These are phyloP conservation scores for Strigamia crassipes DNA, from an alignment of 2,888 invertebrate genomes.

Conservation along the genomic window DNA sequence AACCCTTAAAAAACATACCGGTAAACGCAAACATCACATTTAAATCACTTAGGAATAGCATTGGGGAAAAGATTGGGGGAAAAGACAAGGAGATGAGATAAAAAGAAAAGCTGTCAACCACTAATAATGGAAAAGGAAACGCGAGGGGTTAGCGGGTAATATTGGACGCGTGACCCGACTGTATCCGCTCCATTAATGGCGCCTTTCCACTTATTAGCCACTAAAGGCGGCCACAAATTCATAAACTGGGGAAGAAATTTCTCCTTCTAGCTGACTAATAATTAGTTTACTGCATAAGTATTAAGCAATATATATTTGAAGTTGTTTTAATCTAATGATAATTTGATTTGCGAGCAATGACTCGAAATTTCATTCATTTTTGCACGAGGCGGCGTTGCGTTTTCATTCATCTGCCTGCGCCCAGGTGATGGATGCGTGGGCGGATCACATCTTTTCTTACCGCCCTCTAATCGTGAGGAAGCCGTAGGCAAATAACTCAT, in stretches of 20 bases:
- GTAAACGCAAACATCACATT: neutral
- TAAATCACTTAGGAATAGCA: neutral
- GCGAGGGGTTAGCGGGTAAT: constrained; percentile 16
- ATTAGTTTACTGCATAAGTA: neutral
- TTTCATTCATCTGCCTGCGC: constrained; percentile 16
- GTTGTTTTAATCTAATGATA: constrained; percentile 10
- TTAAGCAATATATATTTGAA: neutral
- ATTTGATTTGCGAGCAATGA: constrained; percentile 21
- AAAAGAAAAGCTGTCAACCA: constrained; percentile 2
- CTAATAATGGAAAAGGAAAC: constrained; percentile 11
- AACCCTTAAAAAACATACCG: neutral
- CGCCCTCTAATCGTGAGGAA: constrained; percentile 7
- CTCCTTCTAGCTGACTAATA: neutral
- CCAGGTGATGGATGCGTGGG: constrained; percentile 17
- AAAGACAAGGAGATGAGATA: neutral
- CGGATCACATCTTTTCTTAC: constrained; percentile 8
- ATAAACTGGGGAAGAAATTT: neutral
- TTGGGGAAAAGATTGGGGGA: neutral
- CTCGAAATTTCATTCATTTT: constrained; percentile 16
- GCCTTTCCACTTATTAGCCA: constrained; percentile 11
- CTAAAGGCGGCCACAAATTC: constrained; percentile 7
- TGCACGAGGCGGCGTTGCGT: constrained; percentile 3
- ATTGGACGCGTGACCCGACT: constrained; percentile 21
- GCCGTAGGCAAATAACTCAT: constrained; percentile 2
- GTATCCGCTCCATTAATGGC: constrained; percentile 16